Percentiles rank a stretch among this genome's conserved stretches.
Evolutionary conservation across 2,888 invertebrate genomes (phyloP).

Genomic region (Chymomyza caudatula): DNA sequence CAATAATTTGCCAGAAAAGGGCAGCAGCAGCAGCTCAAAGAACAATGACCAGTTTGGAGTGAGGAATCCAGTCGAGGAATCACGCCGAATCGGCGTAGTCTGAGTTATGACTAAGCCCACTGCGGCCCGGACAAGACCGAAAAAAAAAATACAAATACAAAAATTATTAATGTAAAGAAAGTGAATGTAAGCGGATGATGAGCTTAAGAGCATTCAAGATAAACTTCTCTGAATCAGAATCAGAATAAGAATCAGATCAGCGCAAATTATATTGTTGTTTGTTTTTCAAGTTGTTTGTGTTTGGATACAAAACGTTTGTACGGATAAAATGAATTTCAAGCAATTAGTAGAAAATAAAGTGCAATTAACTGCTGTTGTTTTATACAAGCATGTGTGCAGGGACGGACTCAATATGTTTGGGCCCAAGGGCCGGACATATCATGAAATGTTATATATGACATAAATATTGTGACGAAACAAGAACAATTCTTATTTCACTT

Average conservation of each 20-base stretch:
- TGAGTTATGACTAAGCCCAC: slow-evolving; percentile 5
- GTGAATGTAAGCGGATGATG: slow-evolving; percentile 43
- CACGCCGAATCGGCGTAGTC: neutral
- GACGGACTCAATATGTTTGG: too few relatives aligned
- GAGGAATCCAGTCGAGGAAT: neutral
- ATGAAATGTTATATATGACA: too few relatives aligned
- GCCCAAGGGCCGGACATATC: too few relatives aligned
- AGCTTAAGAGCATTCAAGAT: slow-evolving; percentile 20
- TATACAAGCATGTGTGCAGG: too few relatives aligned
- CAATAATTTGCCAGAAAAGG: slow-evolving; percentile 5
- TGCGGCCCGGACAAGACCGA: slow-evolving; percentile 3
- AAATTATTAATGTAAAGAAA: slow-evolving; percentile 19
- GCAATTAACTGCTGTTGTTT: neutral
- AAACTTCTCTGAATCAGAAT: neutral
- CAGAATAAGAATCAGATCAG: neutral
- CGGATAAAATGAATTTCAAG: neutral
- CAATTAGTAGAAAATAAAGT: neutral
- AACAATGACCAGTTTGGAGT: neutral
- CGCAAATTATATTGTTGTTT: neutral
- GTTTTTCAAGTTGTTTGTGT: neutral
- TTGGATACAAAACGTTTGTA: neutral
- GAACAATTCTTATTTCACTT: too few relatives aligned
- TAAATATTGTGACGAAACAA: too few relatives aligned
- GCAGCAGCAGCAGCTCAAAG: neutral
- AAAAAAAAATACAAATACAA: slow-evolving; percentile 13